Base-by-base conservation (phyloP, 2,113 vertebrate species). In the Megaptera novaeangliae region DNA sequence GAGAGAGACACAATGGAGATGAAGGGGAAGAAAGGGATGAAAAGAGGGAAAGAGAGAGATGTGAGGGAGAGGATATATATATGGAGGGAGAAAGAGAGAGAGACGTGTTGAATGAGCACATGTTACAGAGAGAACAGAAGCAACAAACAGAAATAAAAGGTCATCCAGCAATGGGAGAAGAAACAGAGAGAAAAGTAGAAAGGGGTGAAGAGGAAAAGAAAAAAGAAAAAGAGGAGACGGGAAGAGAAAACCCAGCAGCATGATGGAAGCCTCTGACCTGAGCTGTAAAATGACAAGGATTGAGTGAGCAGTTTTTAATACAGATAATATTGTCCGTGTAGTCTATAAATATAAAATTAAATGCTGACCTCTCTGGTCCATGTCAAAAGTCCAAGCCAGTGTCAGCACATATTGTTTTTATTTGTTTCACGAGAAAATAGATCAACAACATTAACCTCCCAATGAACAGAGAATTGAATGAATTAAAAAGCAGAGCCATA, bases 381-480 rank as follows among this genome's bases (percentile, higher is more conserved):
- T 99, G 98, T 98, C 98, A 99, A 98, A 98, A 99, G 98, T 98
- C 98, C 98, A 98, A 98, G 97, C 98, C 98, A 87, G 98, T 98
- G 98, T 98, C 98, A 98, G 98, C 98, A 98, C 98, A 98, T 98
- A 98, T 98, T 98, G 98, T 98, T 99, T 99, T 98, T 98, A 99
- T 99, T 99, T 99, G 98, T 99, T 99, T 98, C 98, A 98, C 98
- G 98, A 98, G 98, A 98, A 99, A 98, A 99, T 98, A 99, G 98
- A 98, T 98, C 98, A 98, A 99, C 98, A 98, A 98, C 98, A 98
- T 99, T 99, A 99, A 99, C 98, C 98, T 99, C 98, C 92, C 98
- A 98, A 99, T 98, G 98, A 99, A 99, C 98, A 99, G 98, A 99
- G 98, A 98, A 98, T 98, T 99, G 98, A 99, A 99, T 99, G 99